Base-by-base conservation (phyloP, 2,113 vertebrate genomes). In the Triplophysa dalaica region DNA sequence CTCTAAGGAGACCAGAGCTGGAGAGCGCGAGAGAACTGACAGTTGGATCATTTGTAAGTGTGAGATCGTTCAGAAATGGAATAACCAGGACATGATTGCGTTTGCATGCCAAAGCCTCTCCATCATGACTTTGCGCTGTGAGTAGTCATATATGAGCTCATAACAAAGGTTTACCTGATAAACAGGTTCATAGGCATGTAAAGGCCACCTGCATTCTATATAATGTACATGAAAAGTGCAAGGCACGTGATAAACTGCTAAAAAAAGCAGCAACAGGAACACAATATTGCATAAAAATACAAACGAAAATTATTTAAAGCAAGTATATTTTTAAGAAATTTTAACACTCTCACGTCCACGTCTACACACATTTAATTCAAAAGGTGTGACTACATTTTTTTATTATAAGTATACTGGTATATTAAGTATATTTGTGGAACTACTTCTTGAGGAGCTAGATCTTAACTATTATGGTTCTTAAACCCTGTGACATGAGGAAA, bases 11-110 rank as follows among this genome's bases (percentile, higher is more conserved):
- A 83, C 26, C 56, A 22, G 22, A 76, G 73, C n/a, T 81, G 77
- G 61, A 65, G 38, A 76, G 70, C 16, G 61, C 41, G 70, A 68
- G 54, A 79, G 72, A 79, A 73, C 61, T 75, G 77, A 76, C 70
- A 38, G 43, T 56, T 66, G 81, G 81, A 81, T 88, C 69, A 74
- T 86, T 83, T 83, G 82, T 80, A 79, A 83, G 78, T 83, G 80
- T 76, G 77, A 85, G 75, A 63, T 70, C 33, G 56, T 64, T 82
- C 78, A 52, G 75, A 62, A 52, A 84, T 21, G 21, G 70, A 81
- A 60, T 22, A 77, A 77, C 17, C 68, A 48, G 62, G 74, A 65
- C n/a, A 43, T 52, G 78, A 33, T 58, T 33, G 80, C 33, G 61
- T 70, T 43, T 63, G 41, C 22, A 7, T 61, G 17, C 26, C 56